Percentiles rank a stretch among this genome's conserved stretches.
phyloP scores from a whole-genome alignment of 2,113 vertebrate species.

The Sapajus apella region DNA sequence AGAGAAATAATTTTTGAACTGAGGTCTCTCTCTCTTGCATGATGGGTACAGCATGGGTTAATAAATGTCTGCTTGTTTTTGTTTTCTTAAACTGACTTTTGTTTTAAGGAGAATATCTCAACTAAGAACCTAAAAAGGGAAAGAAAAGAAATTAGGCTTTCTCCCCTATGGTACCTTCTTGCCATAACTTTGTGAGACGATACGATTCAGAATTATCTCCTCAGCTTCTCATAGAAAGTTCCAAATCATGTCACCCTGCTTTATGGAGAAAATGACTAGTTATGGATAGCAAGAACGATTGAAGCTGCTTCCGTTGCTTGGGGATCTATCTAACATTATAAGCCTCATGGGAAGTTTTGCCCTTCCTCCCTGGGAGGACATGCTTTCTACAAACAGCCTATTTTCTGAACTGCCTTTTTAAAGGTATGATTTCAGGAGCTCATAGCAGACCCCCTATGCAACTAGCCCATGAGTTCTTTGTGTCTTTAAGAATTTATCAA shows the following conservation, averaged over 20 bases:
- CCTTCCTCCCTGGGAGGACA: too few species aligned
- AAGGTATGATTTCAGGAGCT: not conserved
- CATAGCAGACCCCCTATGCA: not conserved
- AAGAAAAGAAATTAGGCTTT: not conserved
- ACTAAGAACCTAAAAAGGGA: not conserved
- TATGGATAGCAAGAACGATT: not conserved
- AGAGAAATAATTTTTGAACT: not conserved
- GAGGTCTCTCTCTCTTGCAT: not conserved
- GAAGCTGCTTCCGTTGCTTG: fast-evolving
- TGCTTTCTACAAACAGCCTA: not conserved
- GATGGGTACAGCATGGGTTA: not conserved
- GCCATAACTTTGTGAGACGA: not conserved
- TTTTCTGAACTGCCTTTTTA: not conserved
- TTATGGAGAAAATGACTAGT: not conserved
- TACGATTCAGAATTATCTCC: not conserved
- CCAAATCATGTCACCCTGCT: not conserved
- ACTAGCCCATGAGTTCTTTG: not conserved
- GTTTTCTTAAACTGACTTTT: not conserved
- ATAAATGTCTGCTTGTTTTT: not conserved
- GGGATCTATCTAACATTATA: not conserved
- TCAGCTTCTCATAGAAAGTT: not conserved
- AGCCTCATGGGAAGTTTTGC: fast-evolving
- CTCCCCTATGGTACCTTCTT: not conserved
- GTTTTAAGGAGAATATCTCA: not conserved
- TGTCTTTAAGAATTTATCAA: not conserved